Evolutionary conservation across 2,888 invertebrate genomes (phyloP), one percentile per base, ranked within the genome.

Genomic region (Troides aeacus): DNA sequence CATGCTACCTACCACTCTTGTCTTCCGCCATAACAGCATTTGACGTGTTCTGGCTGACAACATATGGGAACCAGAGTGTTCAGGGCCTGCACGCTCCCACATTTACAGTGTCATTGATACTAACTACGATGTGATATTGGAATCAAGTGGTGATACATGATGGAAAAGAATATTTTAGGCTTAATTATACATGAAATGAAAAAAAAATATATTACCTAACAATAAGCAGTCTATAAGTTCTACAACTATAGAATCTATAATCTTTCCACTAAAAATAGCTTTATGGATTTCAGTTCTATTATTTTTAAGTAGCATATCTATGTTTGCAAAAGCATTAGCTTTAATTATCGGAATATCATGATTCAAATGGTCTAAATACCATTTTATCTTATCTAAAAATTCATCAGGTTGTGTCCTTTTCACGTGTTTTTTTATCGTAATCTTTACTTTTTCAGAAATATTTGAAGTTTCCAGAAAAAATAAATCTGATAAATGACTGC

Each of bases 271-370:
- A 74, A 96, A 93, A 77, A 97, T 95, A 77, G 96, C 94, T 75
- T 94, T 93, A 78, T 96, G 96, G 68, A 97, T 90, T 77, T 95
- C 94, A 56, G 91, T 90, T 64, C 96, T 94, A 79, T 96, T 94
- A n/a, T 93, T 90, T 59, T 94, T 94, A 62, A 98, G 90, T 72
- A 96, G 93, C 66, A 93, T 93, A 71, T 95, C 94, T 71, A 98
- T 87, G 79, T 96, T 94, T 24, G 93, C 93, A 72, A 98, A 92
- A 0, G 96, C 97, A 81, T 95, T 95, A 0, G 96, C 93, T 71
- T 96, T 94, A 30, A 98, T 96, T 80, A 96, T 96, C 2, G 96
- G 93, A 75, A 96, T 96, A 81, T 98, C 97, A 80, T 98, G 97
- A 65, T 93, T 94, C 61, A 96, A 92, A 81, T 96, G 95, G 74